These are phyloP conservation scores for Phlogophora meticulosa DNA, from an alignment of 2,888 invertebrate genomes.

Conservation along the genomic window DNA sequence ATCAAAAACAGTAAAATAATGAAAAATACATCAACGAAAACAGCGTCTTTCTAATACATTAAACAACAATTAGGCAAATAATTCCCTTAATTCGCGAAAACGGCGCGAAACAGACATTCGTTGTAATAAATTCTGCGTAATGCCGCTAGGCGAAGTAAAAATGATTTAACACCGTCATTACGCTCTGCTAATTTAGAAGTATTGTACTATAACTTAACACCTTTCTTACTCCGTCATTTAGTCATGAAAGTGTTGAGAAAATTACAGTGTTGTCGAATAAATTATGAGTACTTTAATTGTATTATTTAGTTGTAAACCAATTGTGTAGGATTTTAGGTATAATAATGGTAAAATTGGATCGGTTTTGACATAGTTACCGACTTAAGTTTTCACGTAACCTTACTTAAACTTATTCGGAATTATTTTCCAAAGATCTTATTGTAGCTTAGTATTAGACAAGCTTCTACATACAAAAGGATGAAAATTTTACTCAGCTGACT, in stretches of 20 bases:
- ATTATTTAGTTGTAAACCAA: not conserved
- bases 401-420: not conserved
- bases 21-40: not conserved
- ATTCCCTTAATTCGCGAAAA: conserved; percentile 66
- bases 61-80: conserved; percentile 62
- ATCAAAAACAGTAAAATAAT: not conserved
- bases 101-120: conserved; percentile 61
- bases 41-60: conserved; percentile 54
- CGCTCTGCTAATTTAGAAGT: conserved; percentile 76
- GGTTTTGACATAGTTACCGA: not conserved
- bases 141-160: conserved; percentile 74
- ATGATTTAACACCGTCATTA: conserved; percentile 80
- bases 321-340: not conserved
- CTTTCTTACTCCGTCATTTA: conserved; percentile 55
- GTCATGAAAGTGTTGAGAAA: conserved; percentile 36
- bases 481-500: not conserved
- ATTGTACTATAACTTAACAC: conserved; percentile 78
- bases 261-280: conserved; percentile 38
- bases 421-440: too few relatives aligned
- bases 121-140: conserved; percentile 79
- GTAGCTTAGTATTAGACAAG: not conserved
- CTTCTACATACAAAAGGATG: not conserved
- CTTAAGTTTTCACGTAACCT: conserved; percentile 3
- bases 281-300: conserved; percentile 21
- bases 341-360: not conserved